Evolutionary conservation across 2,888 invertebrate species (phyloP), one percentile per base, ranked within the genome.

Genomic region (Strigamia maritima): DNA sequence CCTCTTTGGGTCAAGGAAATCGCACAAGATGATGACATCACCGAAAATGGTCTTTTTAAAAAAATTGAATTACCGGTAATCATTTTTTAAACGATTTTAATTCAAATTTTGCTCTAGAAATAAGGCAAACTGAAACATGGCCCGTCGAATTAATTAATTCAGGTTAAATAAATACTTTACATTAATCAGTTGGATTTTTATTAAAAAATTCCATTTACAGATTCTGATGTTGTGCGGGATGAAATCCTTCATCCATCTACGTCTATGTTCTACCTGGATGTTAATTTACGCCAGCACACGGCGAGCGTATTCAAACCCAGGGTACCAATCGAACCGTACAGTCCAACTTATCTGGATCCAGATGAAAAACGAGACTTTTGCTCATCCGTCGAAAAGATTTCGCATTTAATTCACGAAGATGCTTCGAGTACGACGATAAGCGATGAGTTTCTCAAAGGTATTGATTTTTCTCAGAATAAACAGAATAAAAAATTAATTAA

Each of bases 221-320:
- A 65, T 8, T 7, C 26, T 2, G 65, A 65, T 10, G 28, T 26
- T 3, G 49, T 3, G 49, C 1, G n/a, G 19, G 19, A n/a, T 19
- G n/a, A 49, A 2, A n/a, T n/a, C 2, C n/a, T 49, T 16, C 49
- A 49, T 19, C 87, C 85, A 81, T 89, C 83, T 84, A 90, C 82
- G 84, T 89, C 89, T 0, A 89, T 90, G 79, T 91, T 90, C 83
- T 90, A 89, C 83, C 85, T 91, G 75, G 90, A 91, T 85, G 85
- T 91, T 79, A 90, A 91, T 84, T 38, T 75, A 19, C 8, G 40
- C 14, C 35, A 75, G 38, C 35, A 40, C 31, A 35, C 22, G 12
- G 75, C 31, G 75, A 75, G 75, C 19, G 40, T 75, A 1, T 75
- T 6, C 24, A 75, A 75, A 22, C 75, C 75, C 35, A 8, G 40